Evolutionary conservation across 2,113 vertebrate species (phyloP).

Genomic region (Cacatua alba): DNA sequence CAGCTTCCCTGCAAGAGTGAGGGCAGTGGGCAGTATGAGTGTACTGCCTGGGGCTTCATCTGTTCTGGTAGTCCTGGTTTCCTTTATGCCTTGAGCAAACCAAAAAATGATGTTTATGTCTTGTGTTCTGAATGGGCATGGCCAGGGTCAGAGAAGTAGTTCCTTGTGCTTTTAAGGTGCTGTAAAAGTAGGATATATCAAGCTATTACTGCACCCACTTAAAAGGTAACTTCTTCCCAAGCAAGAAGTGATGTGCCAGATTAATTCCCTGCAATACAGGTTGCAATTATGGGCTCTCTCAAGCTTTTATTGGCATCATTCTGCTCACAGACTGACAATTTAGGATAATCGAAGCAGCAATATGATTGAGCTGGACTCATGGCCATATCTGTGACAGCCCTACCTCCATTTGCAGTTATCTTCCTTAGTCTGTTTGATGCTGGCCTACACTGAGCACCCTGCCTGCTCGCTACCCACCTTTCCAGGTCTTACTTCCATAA

Average conservation of each 20-base stretch:
- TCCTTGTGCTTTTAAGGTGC: not conserved
- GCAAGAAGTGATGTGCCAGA: not conserved
- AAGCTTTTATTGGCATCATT: not conserved
- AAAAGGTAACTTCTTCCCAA: not conserved
- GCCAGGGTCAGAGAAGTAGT: not conserved
- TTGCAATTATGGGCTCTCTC: not conserved
- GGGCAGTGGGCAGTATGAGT: not conserved
- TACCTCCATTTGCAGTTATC: not conserved
- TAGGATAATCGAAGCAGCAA: not conserved
- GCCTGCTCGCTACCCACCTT: not conserved
- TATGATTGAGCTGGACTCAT: not conserved
- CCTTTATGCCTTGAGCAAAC: not conserved
- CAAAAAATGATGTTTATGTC: fast-evolving
- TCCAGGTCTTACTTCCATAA: not conserved
- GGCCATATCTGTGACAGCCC: not conserved
- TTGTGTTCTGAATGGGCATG: not conserved
- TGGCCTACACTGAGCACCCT: not conserved
- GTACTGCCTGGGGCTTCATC: not conserved
- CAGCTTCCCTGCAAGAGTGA: not conserved
- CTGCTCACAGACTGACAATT: not conserved
- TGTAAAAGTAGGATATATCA: not conserved
- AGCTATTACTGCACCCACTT: not conserved
- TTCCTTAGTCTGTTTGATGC: not conserved
- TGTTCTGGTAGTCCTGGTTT: not conserved
- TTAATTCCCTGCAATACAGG: not conserved